A percentile compares a stretch with the other conserved stretches of the same genome.
Evolutionary conservation across 2,113 vertebrate genomes (phyloP).

Genomic region (Oenanthe melanoleuca): DNA sequence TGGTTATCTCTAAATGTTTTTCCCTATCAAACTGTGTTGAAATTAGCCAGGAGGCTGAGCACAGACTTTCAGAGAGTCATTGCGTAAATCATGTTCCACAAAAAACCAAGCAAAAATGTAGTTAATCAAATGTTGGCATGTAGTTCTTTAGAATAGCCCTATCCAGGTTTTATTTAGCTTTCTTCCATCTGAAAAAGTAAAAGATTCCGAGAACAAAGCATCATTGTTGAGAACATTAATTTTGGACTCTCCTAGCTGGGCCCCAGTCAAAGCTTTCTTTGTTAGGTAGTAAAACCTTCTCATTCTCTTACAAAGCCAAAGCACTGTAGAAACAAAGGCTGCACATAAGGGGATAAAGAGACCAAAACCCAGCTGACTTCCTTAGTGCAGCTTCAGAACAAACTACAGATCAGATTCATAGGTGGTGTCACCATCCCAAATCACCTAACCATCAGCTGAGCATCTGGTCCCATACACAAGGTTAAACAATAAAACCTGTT

Average conservation of each 20-base stretch:
- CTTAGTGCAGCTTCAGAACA: background rate
- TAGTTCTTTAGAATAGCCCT: constrained; percentile 3
- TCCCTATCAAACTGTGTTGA: background rate
- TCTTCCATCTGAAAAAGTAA: constrained; percentile 35
- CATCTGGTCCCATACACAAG: background rate
- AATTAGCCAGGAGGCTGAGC: background rate
- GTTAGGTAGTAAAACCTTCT: constrained; percentile 37
- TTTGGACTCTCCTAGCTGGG: constrained; percentile 21
- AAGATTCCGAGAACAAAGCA: constrained; percentile 54
- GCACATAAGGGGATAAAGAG: background rate
- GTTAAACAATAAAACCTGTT: background rate
- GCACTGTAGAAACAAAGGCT: constrained; percentile 26
- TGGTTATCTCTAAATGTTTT: background rate
- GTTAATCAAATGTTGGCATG: constrained; percentile 6
- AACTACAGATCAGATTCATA: background rate
- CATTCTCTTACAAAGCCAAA: constrained; percentile 34
- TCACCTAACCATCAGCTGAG: background rate
- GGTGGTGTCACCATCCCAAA: background rate
- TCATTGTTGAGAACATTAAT: constrained; percentile 54
- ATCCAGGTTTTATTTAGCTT: constrained; percentile 51
- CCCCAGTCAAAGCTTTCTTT: constrained; percentile 55
- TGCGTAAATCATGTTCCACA: background rate
- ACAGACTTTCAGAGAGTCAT: background rate
- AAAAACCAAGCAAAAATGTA: background rate
- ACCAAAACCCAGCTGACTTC: constrained; percentile 25